These are phyloP conservation scores for Pocillopora meandrina DNA, from an alignment of 92 coral and sea anemone genomes.

Conservation along the genomic window DNA sequence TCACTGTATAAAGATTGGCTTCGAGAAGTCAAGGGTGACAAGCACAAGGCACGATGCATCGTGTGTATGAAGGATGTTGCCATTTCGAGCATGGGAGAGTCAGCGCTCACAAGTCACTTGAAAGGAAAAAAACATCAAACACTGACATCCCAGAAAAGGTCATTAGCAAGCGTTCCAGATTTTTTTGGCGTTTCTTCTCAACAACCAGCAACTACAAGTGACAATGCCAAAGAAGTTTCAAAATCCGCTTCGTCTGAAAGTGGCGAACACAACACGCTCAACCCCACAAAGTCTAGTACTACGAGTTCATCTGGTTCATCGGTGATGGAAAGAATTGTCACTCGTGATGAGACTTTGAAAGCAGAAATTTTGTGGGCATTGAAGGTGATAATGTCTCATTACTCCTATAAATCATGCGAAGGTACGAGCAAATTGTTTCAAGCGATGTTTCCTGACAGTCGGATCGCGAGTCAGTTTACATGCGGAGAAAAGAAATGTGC, in stretches of 20 bases:
- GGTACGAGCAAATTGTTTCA: constrained; percentile 42
- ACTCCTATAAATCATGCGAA: constrained; percentile 62
- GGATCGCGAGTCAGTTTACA: constrained; percentile 36
- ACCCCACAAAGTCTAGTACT: constrained; percentile 39
- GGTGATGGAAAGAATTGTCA: constrained; percentile 51
- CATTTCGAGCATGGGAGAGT: constrained; percentile 64
- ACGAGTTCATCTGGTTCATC: constrained; percentile 44
- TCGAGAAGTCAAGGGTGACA: constrained; percentile 27
- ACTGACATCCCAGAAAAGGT: constrained; percentile 53
- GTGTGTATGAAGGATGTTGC: constrained; percentile 57
- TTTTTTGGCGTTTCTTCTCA: constrained; percentile 50
- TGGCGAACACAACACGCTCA: constrained; percentile 33
- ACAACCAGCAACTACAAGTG: constrained; percentile 43
- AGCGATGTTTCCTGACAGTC: constrained; percentile 47
- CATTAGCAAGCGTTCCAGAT: constrained; percentile 31
- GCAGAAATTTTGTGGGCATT: constrained; percentile 64
- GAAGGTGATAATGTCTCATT: constrained; percentile 53
- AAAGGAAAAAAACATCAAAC: constrained; percentile 43
- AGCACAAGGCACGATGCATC: constrained; percentile 46
- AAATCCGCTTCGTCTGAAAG: constrained; percentile 47
- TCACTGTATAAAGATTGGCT: no score
- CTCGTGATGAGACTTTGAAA: constrained; percentile 51
- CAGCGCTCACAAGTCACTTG: constrained; percentile 56
- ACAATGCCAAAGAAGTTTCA: constrained; percentile 41
- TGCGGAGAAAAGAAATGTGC: constrained; percentile 43